Evolutionary conservation across 2,113 vertebrate species (phyloP), one percentile per base, ranked within the genome.

Genomic region (Gadus macrocephalus): DNA sequence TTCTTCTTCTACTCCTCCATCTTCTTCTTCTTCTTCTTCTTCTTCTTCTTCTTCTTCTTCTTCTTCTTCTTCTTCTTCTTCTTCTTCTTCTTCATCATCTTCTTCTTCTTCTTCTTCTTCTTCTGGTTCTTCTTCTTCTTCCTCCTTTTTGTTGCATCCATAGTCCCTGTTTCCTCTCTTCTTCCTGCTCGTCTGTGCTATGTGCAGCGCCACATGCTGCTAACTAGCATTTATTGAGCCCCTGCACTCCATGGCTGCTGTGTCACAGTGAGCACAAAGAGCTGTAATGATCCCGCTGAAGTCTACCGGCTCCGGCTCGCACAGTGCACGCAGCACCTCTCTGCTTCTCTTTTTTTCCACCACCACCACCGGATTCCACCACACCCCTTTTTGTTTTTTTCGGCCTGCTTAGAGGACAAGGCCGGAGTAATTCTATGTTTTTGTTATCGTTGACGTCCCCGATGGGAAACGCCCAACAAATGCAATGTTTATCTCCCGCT

Each of bases 191-290:
- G 28, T 31, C 28, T 31, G 28, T 31, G 4, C 62, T 70, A 72
- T 78, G 80, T 79, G 73, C 76, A 67, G 59, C 56, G 3, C 81
- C 71, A 68, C 77, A 79, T 71, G 79, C 68, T 35, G 58, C 71
- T 77, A 80, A 83, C 78, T 69, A 73, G 22, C 66, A 28, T 75
- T 80, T 70, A 77, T 79, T 81, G 78, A 75, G 28, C 69, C 80
- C 80, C n/a, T 16, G 42, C 58, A 67, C 68, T 80, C 74, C 69
- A 69, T 53, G 64, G 72, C 76, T 31, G 28, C 28, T 72, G 71
- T 76, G 75, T 81, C 76, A 75, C 74, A 74, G 75, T 77, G 60
- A 83, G 73, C 67, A 83, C 79, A 85, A 81, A 83, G 78, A 84
- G 73, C 67, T 6, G 64, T 70, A 76, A 85, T 74, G 70, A 77